Conservation (phyloP, 92 coral and sea anemone species). For the Galaxea fascicularis region DNA sequence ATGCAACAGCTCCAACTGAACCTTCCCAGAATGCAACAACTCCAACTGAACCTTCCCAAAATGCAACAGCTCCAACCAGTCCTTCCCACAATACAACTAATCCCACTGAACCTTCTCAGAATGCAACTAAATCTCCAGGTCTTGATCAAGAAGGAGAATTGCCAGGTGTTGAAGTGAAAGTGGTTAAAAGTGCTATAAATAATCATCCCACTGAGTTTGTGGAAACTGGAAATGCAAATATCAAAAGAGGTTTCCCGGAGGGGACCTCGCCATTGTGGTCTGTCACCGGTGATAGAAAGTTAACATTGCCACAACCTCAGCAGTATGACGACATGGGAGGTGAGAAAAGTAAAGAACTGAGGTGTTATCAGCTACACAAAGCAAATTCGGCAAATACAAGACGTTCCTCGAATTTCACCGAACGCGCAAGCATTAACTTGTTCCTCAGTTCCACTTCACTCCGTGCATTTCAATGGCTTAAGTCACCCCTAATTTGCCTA, state of each 20-base stretch:
- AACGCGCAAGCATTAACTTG: too few species aligned
- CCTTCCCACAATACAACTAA: slow-evolving; percentile 12
- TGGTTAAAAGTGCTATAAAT: not conserved
- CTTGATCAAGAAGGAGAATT: not conserved
- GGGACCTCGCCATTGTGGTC: slow-evolving; percentile 34
- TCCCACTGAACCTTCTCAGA: not conserved
- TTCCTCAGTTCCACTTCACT: too few species aligned
- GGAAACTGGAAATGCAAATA: slow-evolving; percentile 14
- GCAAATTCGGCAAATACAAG: not conserved
- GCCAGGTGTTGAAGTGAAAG: not conserved
- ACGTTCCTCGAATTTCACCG: not conserved
- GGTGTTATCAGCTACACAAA: not conserved
- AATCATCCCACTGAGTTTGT: slow-evolving; percentile 16
- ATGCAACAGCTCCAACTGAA: not conserved
- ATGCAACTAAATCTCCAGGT: slow-evolving; percentile 17
- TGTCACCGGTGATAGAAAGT: slow-evolving; percentile 19
- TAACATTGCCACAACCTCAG: slow-evolving; percentile 34
- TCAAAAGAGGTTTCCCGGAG: slow-evolving; percentile 35
- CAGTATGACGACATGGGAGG: slow-evolving; percentile 59
- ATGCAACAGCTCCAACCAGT: not conserved
- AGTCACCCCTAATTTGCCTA: too few species aligned
- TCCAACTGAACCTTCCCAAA: slow-evolving; percentile 1
- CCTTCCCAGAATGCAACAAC: slow-evolving; percentile 18
- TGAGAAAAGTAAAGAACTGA: not conserved
- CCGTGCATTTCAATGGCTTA: too few species aligned